A percentile compares a stretch with the other conserved stretches of the same genome.
Evolutionary conservation across 1,140 invertebrate species (phyloP).

Genomic region (Bombus vancouverensis): DNA sequence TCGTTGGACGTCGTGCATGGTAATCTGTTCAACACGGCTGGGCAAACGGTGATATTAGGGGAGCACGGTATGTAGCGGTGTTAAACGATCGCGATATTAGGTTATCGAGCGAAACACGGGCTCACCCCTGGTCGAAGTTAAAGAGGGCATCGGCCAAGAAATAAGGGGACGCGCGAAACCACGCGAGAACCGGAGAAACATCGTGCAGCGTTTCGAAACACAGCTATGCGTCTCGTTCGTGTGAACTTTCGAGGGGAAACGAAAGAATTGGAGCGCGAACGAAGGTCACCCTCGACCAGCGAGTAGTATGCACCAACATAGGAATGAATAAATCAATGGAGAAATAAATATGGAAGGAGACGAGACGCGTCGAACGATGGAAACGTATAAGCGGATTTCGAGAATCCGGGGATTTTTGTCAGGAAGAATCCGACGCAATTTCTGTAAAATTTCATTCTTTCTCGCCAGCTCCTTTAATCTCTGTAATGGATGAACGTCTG

Average conservation of each 20-base stretch:
- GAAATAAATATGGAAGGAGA: constrained; percentile 23
- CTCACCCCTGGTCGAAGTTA: neutral
- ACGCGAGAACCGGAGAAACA: neutral
- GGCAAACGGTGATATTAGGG: constrained; percentile 36
- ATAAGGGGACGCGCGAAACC: neutral
- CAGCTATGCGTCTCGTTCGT: neutral
- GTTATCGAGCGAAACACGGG: constrained; percentile 49
- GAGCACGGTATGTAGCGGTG: neutral
- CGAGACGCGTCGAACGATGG: neutral
- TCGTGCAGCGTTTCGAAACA: neutral
- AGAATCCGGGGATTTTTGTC: neutral
- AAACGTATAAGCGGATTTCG: constrained; percentile 20
- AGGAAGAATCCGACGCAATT: neutral
- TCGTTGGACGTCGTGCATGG: constrained; percentile 29
- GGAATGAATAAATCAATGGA: constrained; percentile 27
- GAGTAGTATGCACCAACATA: too few relatives aligned
- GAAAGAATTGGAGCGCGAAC: constrained; percentile 48
- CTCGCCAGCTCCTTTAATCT: constrained; percentile 8
- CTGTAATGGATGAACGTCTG: constrained; percentile 1
- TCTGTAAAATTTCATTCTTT: neutral
- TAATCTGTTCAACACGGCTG: constrained; percentile 20
- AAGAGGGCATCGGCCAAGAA: constrained; percentile 6
- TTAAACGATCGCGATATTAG: constrained; percentile 52
- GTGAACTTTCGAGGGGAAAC: constrained; percentile 18
- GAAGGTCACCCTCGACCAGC: too few relatives aligned